phyloP scores from a whole-genome alignment of 2,888 invertebrate species.

The Buathra laborator region DNA sequence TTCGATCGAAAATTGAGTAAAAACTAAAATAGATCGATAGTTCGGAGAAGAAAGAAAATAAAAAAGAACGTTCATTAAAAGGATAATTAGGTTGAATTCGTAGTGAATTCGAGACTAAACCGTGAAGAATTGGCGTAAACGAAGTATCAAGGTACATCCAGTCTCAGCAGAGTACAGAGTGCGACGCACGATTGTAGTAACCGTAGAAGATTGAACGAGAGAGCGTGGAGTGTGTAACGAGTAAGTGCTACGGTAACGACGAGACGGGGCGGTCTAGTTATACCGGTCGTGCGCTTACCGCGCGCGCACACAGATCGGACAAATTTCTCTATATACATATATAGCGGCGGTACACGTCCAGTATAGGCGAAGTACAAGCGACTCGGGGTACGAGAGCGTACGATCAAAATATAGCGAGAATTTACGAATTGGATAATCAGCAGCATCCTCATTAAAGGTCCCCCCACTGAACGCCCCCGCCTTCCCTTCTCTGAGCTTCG shows the following conservation, averaged over 20 bases:
- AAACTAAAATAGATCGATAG: too few relatives aligned
- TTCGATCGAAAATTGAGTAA: too few relatives aligned
- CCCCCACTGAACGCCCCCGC: conserved; percentile 84
- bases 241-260: conserved; percentile 58
- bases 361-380: conserved; percentile 18
- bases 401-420: conserved; percentile 85
- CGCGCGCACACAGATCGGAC: conserved; percentile 49
- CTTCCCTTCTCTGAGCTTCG: conserved; percentile 78
- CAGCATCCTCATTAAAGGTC: conserved; percentile 88
- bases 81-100: conserved; percentile 13
- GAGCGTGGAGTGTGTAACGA: conserved; percentile 67
- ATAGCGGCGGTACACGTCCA: not conserved
- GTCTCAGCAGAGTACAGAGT: not conserved
- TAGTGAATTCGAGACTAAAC: conserved; percentile 40
- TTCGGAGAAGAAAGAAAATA: not conserved
- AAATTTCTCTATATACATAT: not conserved
- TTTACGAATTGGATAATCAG: conserved; percentile 89
- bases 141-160: conserved; percentile 46
- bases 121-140: conserved; percentile 63
- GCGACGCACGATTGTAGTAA: conserved; percentile 52
- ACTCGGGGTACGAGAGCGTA: conserved; percentile 61
- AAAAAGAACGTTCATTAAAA: not conserved
- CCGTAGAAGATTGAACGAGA: conserved; percentile 68
- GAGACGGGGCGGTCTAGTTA: conserved; percentile 56
- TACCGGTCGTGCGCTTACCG: conserved; percentile 30